Conservation (phyloP, 2,113 vertebrate genomes). For the Tetraodon nigroviridis region DNA sequence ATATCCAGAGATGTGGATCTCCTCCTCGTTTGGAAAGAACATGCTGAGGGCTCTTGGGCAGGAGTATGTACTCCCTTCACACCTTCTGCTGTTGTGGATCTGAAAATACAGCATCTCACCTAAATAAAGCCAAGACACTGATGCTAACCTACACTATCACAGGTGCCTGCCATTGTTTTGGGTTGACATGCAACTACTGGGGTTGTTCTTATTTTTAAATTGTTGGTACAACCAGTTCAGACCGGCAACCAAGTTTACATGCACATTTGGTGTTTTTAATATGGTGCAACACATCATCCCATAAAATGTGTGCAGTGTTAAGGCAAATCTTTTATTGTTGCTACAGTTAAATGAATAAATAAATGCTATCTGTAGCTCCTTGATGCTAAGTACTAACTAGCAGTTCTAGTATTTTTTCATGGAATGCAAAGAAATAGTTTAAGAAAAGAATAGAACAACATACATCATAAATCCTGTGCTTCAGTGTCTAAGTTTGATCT, state of each 20-base stretch:
- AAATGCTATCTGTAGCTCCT: neutral
- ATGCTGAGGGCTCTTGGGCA: conserved; percentile 90
- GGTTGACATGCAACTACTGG: too few relatives aligned
- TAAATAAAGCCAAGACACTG: too few relatives aligned
- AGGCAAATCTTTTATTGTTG: too few relatives aligned
- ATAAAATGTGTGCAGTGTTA: too few relatives aligned
- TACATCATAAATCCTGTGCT: neutral
- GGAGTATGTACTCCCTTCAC: conserved; percentile 82
- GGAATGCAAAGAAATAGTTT: neutral
- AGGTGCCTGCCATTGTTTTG: too few relatives aligned
- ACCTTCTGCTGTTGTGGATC: conserved; percentile 88
- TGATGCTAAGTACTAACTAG: neutral
- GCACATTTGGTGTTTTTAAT: too few relatives aligned
- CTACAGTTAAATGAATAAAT: neutral
- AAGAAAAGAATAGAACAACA: neutral
- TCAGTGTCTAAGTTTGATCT: conserved; percentile 40
- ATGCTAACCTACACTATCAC: too few relatives aligned
- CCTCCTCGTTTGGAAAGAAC: conserved; percentile 91
- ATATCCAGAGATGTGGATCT: conserved; percentile 90
- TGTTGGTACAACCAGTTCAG: too few relatives aligned
- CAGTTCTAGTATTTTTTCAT: neutral
- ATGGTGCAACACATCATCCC: too few relatives aligned
- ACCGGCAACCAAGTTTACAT: too few relatives aligned
- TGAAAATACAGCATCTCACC: too few relatives aligned
- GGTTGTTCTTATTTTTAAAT: too few relatives aligned